Conservation (phyloP, 2,888 invertebrate species). For the Lasius fuliginosus region DNA sequence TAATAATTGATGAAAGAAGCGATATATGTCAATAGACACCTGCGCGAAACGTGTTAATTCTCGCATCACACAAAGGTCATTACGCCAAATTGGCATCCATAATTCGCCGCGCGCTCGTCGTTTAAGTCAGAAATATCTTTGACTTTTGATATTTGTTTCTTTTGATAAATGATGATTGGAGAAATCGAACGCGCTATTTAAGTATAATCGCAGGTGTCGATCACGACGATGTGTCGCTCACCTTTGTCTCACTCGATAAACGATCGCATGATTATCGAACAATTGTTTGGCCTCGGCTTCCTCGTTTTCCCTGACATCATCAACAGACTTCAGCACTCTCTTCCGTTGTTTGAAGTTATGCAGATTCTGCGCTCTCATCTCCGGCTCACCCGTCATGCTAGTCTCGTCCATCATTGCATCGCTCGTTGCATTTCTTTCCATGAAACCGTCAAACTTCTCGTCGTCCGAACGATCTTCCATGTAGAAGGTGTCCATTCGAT, state of each 20-base stretch:
- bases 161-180: slow-evolving; percentile 12
- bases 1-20: slow-evolving; percentile 26
- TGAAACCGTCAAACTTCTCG: slow-evolving; percentile 36
- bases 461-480: slow-evolving; percentile 81
- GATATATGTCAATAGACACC: background rate
- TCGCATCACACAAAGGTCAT: slow-evolving; percentile 7
- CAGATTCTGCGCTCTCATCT: slow-evolving; percentile 79
- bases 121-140: background rate
- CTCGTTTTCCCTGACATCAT: slow-evolving; percentile 65
- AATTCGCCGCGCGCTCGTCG: background rate
- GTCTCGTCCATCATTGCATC: slow-evolving; percentile 5
- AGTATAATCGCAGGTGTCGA: background rate
- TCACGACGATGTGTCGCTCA: slow-evolving; percentile 53
- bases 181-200: slow-evolving; percentile 5
- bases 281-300: slow-evolving; percentile 73
- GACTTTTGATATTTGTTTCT: slow-evolving; percentile 2
- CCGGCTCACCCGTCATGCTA: slow-evolving; percentile 58
- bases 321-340: slow-evolving; percentile 74
- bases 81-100: background rate
- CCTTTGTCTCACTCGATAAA: slow-evolving; percentile 83
- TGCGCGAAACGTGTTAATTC: background rate
- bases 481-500: slow-evolving; percentile 55
- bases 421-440: slow-evolving; percentile 43
- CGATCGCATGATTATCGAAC: slow-evolving; percentile 83
- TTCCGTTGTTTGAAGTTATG: slow-evolving; percentile 80